Evolutionary conservation across 1,140 invertebrate species (phyloP).

Genomic region (Bombus affinis): DNA sequence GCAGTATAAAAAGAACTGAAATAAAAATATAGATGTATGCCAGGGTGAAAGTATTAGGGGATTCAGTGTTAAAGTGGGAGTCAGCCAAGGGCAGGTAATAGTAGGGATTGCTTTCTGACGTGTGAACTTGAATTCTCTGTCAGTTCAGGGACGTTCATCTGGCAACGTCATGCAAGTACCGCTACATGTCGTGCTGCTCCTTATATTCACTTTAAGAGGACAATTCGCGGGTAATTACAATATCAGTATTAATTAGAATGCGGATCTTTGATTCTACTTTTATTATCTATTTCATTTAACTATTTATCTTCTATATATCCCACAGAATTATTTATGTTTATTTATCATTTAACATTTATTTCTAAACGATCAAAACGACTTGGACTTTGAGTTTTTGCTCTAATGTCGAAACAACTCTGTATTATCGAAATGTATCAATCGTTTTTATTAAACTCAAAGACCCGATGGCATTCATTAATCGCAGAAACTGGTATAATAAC

Average conservation of each 20-base stretch:
- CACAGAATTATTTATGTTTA: no score
- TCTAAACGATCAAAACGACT: not conserved
- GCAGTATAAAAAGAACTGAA: not conserved
- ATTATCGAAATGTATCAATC: not conserved
- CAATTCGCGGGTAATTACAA: conserved; percentile 40
- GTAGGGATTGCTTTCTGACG: conserved; percentile 9
- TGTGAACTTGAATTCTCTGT: conserved; percentile 53
- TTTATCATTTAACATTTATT: not conserved
- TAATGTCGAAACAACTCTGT: not conserved
- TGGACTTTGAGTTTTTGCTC: not conserved
- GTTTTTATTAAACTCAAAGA: not conserved
- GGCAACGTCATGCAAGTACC: conserved; percentile 25
- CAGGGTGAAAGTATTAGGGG: conserved; percentile 35
- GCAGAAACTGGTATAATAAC: not conserved
- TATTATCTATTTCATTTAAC: not conserved
- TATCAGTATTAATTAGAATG: not conserved
- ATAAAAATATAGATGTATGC: not conserved
- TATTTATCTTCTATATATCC: no score
- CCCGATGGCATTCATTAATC: not conserved
- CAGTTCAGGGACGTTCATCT: conserved; percentile 65
- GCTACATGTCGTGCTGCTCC: not conserved
- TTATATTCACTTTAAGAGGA: conserved; percentile 14
- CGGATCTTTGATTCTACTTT: not conserved
- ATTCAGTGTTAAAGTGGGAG: conserved; percentile 38
- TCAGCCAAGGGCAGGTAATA: conserved; percentile 29